phyloP scores from a whole-genome alignment of 2,888 invertebrate species.

The Agrotis segetum region DNA sequence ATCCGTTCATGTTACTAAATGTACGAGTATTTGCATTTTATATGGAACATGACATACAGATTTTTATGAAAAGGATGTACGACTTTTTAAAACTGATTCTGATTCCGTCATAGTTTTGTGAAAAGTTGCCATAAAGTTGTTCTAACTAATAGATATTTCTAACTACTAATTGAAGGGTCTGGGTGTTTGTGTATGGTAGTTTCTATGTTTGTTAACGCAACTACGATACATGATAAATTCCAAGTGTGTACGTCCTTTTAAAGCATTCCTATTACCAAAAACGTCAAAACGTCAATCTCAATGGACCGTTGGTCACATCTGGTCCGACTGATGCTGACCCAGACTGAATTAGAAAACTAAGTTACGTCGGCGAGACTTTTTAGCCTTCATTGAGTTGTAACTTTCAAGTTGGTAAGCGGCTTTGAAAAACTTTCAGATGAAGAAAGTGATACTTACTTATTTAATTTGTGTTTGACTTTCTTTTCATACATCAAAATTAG shows the following conservation, averaged over 20 bases:
- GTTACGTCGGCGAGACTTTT: background rate
- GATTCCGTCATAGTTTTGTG: background rate
- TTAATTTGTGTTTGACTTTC: no score
- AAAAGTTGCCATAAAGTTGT: background rate
- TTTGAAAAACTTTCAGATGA: background rate
- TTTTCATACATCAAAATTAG: no score
- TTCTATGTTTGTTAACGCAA: no score
- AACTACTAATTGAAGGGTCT: no score
- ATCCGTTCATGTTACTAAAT: background rate
- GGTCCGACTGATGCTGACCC: background rate
- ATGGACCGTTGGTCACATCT: background rate
- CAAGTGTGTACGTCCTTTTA: no score
- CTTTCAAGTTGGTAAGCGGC: background rate
- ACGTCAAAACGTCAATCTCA: background rate
- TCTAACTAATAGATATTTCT: no score
- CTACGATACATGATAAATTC: no score
- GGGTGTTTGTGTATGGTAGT: no score
- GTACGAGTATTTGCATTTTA: constrained; percentile 14
- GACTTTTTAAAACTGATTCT: background rate
- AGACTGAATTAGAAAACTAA: constrained; percentile 5
- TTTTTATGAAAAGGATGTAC: background rate
- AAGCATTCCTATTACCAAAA: no score
- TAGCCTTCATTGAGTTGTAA: constrained; percentile 14
- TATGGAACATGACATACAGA: background rate
- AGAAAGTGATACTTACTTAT: background rate